Conservation (phyloP, 2,797 vertebrate genomes). For the Mus caroli region DNA sequence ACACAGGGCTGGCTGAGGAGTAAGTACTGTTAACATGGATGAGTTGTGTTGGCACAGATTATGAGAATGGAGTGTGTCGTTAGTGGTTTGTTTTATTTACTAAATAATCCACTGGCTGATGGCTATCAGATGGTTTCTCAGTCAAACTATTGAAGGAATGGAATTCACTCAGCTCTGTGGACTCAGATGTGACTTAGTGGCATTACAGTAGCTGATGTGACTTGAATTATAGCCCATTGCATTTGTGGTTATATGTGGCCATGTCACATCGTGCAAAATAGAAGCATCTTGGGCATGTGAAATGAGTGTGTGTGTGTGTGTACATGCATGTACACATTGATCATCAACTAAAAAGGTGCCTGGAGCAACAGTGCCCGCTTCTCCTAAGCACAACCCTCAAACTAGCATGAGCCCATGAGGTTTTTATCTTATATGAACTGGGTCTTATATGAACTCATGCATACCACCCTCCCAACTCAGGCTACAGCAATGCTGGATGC, state of each 20-base stretch:
- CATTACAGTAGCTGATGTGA: background rate
- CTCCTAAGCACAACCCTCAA: background rate
- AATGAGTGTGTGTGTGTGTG: background rate
- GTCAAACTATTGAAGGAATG: background rate
- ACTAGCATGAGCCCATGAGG: background rate
- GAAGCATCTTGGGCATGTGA: background rate
- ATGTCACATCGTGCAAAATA: background rate
- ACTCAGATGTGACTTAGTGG: background rate
- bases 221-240: background rate
- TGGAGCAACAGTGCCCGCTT: background rate
- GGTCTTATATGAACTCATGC: background rate
- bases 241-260: background rate
- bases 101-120: constrained; percentile 28
- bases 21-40: background rate
- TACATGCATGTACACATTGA: background rate
- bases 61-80: constrained; percentile 16
- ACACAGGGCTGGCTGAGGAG: background rate
- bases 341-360: background rate
- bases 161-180: background rate
- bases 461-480: no score
- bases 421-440: background rate
- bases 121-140: constrained; percentile 39
- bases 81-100: constrained; percentile 31
- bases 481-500: background rate
- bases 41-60: background rate